Percentiles rank a stretch among this genome's conserved stretches.
These are phyloP conservation scores for Ariopsis seemanni DNA, from an alignment of 2,113 vertebrate genomes.

Conservation along the genomic window DNA sequence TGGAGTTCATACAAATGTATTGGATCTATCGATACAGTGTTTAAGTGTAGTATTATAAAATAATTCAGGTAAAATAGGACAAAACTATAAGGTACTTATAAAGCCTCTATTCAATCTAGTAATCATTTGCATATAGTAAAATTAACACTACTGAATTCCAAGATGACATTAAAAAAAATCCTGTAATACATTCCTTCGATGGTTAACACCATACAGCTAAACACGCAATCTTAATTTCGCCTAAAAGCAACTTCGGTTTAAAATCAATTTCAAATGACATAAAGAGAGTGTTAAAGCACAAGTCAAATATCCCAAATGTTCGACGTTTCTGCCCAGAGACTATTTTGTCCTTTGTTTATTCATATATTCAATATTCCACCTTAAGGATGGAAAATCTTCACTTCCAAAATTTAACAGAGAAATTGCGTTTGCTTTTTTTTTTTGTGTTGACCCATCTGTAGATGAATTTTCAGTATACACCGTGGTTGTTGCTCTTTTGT, in stretches of 20 bases:
- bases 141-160: not conserved
- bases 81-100: not conserved
- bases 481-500: slow-evolving; percentile 10
- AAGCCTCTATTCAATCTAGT: not conserved
- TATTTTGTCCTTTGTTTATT: not conserved
- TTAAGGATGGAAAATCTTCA: not conserved
- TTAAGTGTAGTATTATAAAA: not conserved
- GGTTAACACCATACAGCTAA: not conserved
- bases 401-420: not conserved
- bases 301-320: not conserved
- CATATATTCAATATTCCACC: not conserved
- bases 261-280: not conserved
- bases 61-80: not conserved
- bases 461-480: not conserved
- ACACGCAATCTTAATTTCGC: not conserved
- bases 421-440: not conserved
- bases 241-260: not conserved
- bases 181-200: not conserved
- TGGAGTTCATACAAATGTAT: not conserved
- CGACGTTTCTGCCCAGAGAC: not conserved
- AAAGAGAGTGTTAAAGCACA: not conserved
- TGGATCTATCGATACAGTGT: not conserved
- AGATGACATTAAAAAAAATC: not conserved
- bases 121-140: not conserved
- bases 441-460: not conserved